Base-by-base conservation (phyloP, 2,113 vertebrate genomes). In the Fregata magnificens region DNA sequence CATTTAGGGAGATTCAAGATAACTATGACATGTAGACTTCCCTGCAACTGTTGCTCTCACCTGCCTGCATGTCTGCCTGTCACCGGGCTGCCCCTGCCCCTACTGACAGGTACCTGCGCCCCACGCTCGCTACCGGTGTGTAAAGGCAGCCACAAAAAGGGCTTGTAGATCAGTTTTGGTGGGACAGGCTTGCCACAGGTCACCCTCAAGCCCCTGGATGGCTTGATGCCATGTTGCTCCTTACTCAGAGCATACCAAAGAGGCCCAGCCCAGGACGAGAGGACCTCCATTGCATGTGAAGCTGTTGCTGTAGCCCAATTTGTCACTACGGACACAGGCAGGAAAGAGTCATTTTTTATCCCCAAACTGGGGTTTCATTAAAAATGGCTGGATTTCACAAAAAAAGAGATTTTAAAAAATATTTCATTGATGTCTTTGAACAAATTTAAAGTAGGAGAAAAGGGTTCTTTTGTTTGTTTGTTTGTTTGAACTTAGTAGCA, bases 101-200 rank as follows among this genome's bases (percentile, higher is more conserved):
- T 25, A 0, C 31, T 1, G 42, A 53, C 13, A 22, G 11, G 21
- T 26, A 13, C 40, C 25, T 17, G n/a, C 0, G 0, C 17, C 22
- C 38, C 32, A 11, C 0, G 0, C 31, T 65, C 40, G 6, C 10
- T 80, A 53, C 31, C 26, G 16, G 17, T 2, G 26, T 28, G 62
- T 32, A 65, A 82, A 63, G 45, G 19, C 17, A n/a, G 36, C 15
- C 45, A 77, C 8, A 32, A 6, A 70, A 81, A 81, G 15, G 22
- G 10, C 10, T 29, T 62, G 34, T 24, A n/a, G 25, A 18, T 69
- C 29, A 53, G 13, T 9, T 12, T 16, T 31, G 16, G 21, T 84
- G 58, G 26, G 49, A 69, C 45, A 83, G 40, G 28, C 49, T 77
- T 34, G 24, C 3, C 6, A 47, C 34, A 34, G 19, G 34, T 56